Percentiles rank a stretch among this genome's conserved stretches.
These are phyloP conservation scores for Steinernema scapterisci DNA, from an alignment of 2,888 invertebrate species.

Conservation along the genomic window DNA sequence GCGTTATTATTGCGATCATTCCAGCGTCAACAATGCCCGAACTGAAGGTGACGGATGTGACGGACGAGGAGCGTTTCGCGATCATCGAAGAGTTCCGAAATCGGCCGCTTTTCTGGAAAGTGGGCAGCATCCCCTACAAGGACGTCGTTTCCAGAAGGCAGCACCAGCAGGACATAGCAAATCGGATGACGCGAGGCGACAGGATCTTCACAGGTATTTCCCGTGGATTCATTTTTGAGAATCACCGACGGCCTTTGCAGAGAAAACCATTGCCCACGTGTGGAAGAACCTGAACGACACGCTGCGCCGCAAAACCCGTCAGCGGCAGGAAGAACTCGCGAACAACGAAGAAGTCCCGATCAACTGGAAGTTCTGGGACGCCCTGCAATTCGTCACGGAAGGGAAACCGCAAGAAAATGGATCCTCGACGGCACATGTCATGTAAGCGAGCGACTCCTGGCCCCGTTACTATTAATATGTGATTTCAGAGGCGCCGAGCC, in stretches of 20 bases:
- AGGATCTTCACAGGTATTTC: constrained; percentile 6
- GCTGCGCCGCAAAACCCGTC: constrained; percentile 18
- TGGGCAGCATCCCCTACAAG: not conserved
- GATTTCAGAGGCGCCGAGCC: not conserved
- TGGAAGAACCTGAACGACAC: constrained; percentile 32
- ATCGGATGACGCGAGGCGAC: not conserved
- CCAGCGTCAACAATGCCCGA: constrained; percentile 1
- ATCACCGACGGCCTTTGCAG: not conserved
- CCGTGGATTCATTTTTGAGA: not conserved
- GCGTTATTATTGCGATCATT: too few relatives aligned
- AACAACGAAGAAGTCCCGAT: constrained; percentile 17
- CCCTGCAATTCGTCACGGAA: constrained; percentile 14
- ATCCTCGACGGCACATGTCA: not conserved
- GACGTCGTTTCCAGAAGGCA: constrained; percentile 19
- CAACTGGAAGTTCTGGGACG: constrained; percentile 31
- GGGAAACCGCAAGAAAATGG: constrained; percentile 20
- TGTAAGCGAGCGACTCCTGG: not conserved
- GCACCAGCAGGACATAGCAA: constrained; percentile 19
- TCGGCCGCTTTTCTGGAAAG: constrained; percentile 10
- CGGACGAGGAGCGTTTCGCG: constrained; percentile 5
- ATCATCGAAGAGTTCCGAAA: constrained; percentile 6
- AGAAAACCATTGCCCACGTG: constrained; percentile 19
- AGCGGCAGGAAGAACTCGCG: constrained; percentile 15
- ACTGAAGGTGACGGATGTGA: constrained; percentile 6
- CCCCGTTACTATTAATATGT: not conserved